Percentiles rank a stretch among this genome's conserved stretches.
phyloP scores from a whole-genome alignment of 2,797 vertebrate species.

The Darevskia mixta region DNA sequence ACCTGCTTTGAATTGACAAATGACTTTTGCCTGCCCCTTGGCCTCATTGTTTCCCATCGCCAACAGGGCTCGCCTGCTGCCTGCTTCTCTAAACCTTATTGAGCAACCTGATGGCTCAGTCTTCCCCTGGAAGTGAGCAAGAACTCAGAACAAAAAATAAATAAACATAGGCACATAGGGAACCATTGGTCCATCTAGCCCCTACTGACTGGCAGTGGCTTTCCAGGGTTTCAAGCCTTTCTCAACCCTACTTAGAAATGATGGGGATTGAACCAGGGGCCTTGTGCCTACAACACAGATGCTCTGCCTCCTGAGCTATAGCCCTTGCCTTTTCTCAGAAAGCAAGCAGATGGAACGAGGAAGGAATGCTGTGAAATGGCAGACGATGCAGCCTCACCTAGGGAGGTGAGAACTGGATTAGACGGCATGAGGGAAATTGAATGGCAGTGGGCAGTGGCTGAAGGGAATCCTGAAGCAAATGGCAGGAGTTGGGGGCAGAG shows the following conservation, averaged over 20 bases:
- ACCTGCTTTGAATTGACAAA: background rate
- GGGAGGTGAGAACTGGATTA: too few relatives aligned
- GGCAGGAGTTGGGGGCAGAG: background rate
- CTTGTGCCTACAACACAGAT: too few relatives aligned
- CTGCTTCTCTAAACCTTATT: background rate
- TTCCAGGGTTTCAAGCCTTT: too few relatives aligned
- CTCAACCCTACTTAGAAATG: too few relatives aligned
- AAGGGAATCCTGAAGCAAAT: background rate
- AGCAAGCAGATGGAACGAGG: background rate
- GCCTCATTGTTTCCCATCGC: background rate
- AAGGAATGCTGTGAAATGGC: background rate
- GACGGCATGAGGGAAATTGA: too few relatives aligned
- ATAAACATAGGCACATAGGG: background rate
- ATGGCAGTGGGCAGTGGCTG: background rate
- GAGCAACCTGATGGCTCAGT: background rate
- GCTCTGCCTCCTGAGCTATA: too few relatives aligned
- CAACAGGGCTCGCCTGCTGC: background rate
- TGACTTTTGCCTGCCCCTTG: too few relatives aligned
- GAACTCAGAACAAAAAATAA: background rate
- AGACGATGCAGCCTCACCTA: too few relatives aligned
- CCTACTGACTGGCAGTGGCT: too few relatives aligned
- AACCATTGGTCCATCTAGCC: too few relatives aligned
- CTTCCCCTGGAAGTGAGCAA: background rate
- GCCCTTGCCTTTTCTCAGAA: too few relatives aligned
- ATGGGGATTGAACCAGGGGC: too few relatives aligned